Percentiles rank a stretch among this genome's conserved stretches.
Evolutionary conservation across 2,113 vertebrate genomes (phyloP).

Genomic region (Mastomys coucha): DNA sequence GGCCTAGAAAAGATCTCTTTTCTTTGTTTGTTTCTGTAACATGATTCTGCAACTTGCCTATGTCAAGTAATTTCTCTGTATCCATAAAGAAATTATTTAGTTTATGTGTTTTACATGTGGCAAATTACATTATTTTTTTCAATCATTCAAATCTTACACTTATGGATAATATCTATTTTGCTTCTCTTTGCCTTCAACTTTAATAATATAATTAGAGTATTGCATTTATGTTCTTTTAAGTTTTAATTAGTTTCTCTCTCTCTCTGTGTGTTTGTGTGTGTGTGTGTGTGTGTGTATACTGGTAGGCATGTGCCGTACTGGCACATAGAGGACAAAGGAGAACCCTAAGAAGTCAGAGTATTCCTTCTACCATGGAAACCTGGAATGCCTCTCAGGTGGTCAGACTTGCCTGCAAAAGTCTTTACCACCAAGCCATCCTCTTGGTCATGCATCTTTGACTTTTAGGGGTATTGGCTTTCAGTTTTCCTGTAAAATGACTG

Average conservation of each 20-base stretch:
- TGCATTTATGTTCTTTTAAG: neutral
- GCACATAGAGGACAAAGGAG: neutral
- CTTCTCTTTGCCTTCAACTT: neutral
- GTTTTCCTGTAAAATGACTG: neutral
- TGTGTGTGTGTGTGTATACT: neutral
- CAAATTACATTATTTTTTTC: constrained; percentile 10
- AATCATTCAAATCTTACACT: neutral
- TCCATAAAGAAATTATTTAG: neutral
- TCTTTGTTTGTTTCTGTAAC: neutral
- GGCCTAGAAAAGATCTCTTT: neutral
- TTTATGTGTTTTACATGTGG: neutral
- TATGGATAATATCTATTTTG: neutral
- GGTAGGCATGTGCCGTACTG: neutral
- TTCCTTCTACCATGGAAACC: neutral
- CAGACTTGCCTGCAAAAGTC: neutral
- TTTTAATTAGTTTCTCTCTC: neutral
- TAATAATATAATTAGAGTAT: neutral
- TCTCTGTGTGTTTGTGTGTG: neutral
- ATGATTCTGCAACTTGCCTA: neutral
- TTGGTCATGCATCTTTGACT: neutral
- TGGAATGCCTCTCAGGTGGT: too few relatives aligned
- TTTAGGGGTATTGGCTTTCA: neutral
- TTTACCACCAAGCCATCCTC: neutral
- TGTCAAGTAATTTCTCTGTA: neutral
- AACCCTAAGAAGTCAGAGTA: neutral